These are phyloP conservation scores for Odontamblyopus lacepedii DNA, from an alignment of 2,797 vertebrate species.

Conservation along the genomic window DNA sequence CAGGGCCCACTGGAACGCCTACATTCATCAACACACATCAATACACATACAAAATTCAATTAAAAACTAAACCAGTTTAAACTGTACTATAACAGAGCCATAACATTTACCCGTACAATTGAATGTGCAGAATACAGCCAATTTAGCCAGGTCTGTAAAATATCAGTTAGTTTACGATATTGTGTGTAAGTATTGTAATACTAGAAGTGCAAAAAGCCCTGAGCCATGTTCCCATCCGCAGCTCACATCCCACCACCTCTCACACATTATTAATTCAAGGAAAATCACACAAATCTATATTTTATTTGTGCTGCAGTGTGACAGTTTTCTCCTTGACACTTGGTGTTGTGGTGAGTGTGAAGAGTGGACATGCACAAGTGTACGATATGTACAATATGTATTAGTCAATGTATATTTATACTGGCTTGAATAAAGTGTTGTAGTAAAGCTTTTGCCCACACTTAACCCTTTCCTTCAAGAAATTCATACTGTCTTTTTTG, in stretches of 20 bases:
- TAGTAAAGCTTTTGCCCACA: too few species aligned
- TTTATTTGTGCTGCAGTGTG: slow-evolving; percentile 1
- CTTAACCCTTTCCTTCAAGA: too few species aligned
- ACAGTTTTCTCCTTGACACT: background rate
- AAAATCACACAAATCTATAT: slow-evolving; percentile 7
- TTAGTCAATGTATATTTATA: too few species aligned
- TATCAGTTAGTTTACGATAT: background rate
- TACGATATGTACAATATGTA: background rate
- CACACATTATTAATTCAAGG: slow-evolving; percentile 4
- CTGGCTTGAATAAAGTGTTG: too few species aligned
- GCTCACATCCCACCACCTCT: background rate
- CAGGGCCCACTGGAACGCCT: slow-evolving; percentile 10
- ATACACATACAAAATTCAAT: slow-evolving; percentile 14
- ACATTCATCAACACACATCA: slow-evolving; percentile 35
- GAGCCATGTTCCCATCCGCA: background rate
- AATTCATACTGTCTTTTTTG: background rate
- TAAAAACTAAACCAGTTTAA: slow-evolving; percentile 39
- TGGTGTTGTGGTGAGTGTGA: slow-evolving; percentile 5
- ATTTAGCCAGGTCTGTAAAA: background rate
- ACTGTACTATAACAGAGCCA: slow-evolving; percentile 9
- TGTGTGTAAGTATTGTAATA: background rate
- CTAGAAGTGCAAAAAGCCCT: background rate
- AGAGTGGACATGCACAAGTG: background rate
- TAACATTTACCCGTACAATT: background rate
- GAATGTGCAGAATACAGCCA: background rate